Evolutionary conservation across 2,113 vertebrate genomes (phyloP).

Genomic region (Boulengeromyrus knoepffleri): DNA sequence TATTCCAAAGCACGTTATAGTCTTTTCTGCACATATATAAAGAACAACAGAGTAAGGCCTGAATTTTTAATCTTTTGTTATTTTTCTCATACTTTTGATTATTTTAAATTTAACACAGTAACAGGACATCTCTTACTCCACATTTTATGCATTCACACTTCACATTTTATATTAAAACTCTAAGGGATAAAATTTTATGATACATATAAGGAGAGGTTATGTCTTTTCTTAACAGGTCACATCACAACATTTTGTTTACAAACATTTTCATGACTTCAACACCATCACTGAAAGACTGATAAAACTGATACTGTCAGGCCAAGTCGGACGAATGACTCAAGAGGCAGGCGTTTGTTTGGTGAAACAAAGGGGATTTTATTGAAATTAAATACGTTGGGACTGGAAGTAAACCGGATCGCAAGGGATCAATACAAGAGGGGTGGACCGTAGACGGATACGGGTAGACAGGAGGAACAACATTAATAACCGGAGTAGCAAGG

Average conservation of each 20-base stretch:
- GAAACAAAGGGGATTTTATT: neutral
- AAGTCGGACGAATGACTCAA: neutral
- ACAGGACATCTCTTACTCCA: neutral
- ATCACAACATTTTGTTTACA: neutral
- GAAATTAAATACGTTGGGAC: neutral
- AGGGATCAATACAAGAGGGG: neutral
- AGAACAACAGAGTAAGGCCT: neutral
- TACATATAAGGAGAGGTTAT: neutral
- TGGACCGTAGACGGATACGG: neutral
- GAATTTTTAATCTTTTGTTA: neutral
- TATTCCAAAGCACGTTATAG: neutral
- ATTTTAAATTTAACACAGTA: neutral
- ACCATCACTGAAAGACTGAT: neutral
- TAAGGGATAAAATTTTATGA: neutral
- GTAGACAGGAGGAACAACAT: neutral
- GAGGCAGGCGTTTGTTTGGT: neutral
- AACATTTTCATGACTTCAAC: neutral
- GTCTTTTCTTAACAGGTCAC: neutral
- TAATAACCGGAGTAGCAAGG: neutral
- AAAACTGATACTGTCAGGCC: neutral
- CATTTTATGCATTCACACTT: neutral
- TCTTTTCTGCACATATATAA: neutral
- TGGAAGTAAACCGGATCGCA: neutral
- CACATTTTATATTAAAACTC: neutral
- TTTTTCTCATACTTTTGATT: neutral